phyloP scores from a whole-genome alignment of 1,140 invertebrate genomes.

The Zaprionus vittiger region DNA sequence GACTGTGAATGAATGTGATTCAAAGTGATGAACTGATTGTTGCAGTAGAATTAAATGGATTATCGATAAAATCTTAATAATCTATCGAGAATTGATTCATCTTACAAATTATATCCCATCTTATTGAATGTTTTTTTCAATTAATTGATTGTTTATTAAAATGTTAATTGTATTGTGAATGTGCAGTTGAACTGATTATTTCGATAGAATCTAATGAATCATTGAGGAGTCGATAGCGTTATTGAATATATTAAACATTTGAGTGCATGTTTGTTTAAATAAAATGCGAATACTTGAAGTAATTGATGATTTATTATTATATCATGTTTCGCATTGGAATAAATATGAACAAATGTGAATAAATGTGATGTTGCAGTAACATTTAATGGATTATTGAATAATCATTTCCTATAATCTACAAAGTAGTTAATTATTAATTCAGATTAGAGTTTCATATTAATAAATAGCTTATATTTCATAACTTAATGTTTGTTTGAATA shows the following conservation, averaged over 20 bases:
- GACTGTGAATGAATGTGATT: slow-evolving; percentile 11
- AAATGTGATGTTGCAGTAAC: neutral
- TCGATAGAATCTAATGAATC: neutral
- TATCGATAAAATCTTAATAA: neutral
- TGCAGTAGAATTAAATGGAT: neutral
- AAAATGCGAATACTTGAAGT: neutral
- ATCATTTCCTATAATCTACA: no score
- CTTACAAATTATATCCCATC: no score
- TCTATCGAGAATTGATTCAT: no score
- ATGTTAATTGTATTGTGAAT: no score
- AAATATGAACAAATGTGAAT: neutral
- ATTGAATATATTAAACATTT: no score
- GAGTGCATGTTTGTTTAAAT: neutral
- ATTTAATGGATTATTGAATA: no score
- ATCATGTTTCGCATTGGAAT: neutral
- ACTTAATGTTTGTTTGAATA: neutral
- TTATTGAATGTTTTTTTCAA: no score
- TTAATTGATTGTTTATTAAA: no score
- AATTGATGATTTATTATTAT: neutral
- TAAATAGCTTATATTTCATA: neutral
- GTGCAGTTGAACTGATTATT: neutral
- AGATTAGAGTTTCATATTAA: neutral
- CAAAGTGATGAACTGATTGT: neutral
- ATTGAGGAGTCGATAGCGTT: no score
- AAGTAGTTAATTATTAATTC: no score